A percentile compares a stretch with the other conserved stretches of the same genome.
These are phyloP conservation scores for Stenichneumon culpator DNA, from an alignment of 2,888 invertebrate genomes.

Conservation along the genomic window DNA sequence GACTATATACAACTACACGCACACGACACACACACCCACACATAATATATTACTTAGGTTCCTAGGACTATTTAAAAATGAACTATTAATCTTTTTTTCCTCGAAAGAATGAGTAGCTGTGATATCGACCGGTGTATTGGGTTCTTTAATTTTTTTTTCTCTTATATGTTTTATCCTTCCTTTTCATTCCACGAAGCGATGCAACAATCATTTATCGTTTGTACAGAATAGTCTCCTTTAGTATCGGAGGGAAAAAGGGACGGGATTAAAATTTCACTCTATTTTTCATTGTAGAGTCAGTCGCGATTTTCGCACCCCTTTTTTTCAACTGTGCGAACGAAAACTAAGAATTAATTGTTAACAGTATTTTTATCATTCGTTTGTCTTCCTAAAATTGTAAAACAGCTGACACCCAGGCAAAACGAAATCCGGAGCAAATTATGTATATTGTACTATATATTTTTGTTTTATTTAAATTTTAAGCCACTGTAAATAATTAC, in stretches of 20 bases:
- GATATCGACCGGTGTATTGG: constrained; percentile 83
- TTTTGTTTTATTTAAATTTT: constrained; percentile 63
- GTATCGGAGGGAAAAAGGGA: constrained; percentile 47
- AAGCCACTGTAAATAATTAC: constrained; percentile 69
- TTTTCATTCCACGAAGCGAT: constrained; percentile 14
- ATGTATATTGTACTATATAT: constrained; percentile 68
- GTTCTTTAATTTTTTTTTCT: constrained; percentile 68
- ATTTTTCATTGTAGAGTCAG: constrained; percentile 17
- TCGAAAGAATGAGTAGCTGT: constrained; percentile 82
- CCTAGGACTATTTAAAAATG: constrained; percentile 67
- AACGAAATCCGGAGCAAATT: constrained; percentile 45
- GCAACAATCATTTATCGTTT: not conserved
- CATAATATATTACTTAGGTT: constrained; percentile 66
- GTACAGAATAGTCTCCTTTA: constrained; percentile 40
- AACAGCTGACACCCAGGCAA: constrained; percentile 23
- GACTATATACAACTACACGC: constrained; percentile 52
- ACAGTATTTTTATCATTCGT: constrained; percentile 18
- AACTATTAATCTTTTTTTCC: constrained; percentile 62
- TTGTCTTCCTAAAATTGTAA: constrained; percentile 15
- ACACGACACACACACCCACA: constrained; percentile 49
- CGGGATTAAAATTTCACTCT: constrained; percentile 27
- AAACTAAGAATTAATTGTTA: constrained; percentile 35
- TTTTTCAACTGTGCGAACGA: constrained; percentile 24
- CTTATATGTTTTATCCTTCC: constrained; percentile 47
- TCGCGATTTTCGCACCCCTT: constrained; percentile 7